A percentile compares a stretch with the other conserved stretches of the same genome.
These are phyloP conservation scores for Napeogenes sylphis DNA, from an alignment of 2,888 invertebrate genomes.

Conservation along the genomic window DNA sequence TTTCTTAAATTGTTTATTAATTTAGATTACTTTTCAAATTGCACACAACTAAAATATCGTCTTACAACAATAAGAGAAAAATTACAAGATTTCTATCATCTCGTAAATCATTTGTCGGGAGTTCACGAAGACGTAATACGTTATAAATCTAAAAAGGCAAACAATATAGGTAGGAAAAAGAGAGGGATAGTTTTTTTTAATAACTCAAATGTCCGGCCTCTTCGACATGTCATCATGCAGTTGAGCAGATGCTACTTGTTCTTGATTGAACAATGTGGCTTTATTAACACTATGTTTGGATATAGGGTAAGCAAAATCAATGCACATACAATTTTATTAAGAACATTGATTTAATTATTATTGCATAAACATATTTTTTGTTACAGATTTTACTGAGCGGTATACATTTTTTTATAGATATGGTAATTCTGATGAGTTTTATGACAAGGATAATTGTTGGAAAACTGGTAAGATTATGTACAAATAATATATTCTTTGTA, in stretches of 20 bases:
- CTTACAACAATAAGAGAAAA: conserved; percentile 26
- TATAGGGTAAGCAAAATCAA: conserved; percentile 22
- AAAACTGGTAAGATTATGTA: too few relatives aligned
- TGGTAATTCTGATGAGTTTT: too few relatives aligned
- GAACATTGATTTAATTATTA: not conserved
- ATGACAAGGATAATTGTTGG: too few relatives aligned
- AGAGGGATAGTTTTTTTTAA: too few relatives aligned
- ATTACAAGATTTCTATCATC: conserved; percentile 22
- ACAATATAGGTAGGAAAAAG: too few relatives aligned
- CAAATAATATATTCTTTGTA: too few relatives aligned
- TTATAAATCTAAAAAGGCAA: not conserved
- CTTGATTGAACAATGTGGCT: conserved; percentile 27
- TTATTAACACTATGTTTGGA: conserved; percentile 29
- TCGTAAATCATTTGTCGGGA: conserved; percentile 11
- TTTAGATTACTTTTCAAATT: conserved; percentile 27
- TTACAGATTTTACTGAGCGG: not conserved
- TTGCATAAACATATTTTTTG: not conserved
- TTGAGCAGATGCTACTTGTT: conserved; percentile 27
- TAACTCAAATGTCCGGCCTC: not conserved
- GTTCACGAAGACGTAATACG: conserved; percentile 10
- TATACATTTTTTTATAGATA: not conserved
- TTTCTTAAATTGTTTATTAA: conserved; percentile 18
- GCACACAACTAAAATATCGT: conserved; percentile 26
- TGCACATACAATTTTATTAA: not conserved
- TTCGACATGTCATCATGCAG: conserved; percentile 16